phyloP scores from a whole-genome alignment of 2,113 vertebrate genomes.

The Xiphophorus hellerii region DNA sequence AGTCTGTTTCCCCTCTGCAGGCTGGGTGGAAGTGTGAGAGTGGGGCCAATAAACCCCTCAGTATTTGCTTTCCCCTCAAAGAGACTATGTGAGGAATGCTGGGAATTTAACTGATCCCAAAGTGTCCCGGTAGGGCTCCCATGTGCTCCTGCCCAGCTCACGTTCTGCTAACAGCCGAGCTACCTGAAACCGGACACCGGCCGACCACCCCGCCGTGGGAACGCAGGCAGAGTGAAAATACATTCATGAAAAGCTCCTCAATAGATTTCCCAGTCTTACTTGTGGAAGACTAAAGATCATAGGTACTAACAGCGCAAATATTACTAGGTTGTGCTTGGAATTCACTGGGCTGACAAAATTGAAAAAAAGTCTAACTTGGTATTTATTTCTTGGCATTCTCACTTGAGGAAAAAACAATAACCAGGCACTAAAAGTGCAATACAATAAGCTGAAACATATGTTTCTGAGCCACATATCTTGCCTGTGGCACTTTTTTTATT shows the following conservation, averaged over 20 bases:
- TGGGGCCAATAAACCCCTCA: slow-evolving; percentile 56
- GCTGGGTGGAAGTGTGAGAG: slow-evolving; percentile 50
- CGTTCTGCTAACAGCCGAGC: slow-evolving; percentile 63
- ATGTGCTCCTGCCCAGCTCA: slow-evolving; percentile 56
- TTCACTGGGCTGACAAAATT: slow-evolving; percentile 26
- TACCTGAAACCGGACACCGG: slow-evolving; percentile 72
- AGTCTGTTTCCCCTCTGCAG: slow-evolving; percentile 47
- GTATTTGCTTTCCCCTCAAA: slow-evolving; percentile 76
- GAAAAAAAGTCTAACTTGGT: slow-evolving; percentile 37
- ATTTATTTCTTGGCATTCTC: slow-evolving; percentile 47
- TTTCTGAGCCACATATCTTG: slow-evolving; percentile 25
- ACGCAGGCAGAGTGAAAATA: slow-evolving; percentile 52
- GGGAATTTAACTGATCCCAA: slow-evolving; percentile 73
- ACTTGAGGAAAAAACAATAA: slow-evolving; percentile 51
- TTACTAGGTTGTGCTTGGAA: slow-evolving; percentile 41
- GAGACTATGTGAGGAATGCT: slow-evolving; percentile 72
- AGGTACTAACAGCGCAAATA: slow-evolving; percentile 18
- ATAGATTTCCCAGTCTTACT: slow-evolving; percentile 26
- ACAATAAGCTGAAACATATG: slow-evolving; percentile 44
- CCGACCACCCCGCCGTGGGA: slow-evolving; percentile 65
- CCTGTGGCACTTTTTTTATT: slow-evolving; percentile 14
- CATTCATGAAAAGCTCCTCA: slow-evolving; percentile 39
- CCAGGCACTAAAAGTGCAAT: slow-evolving; percentile 26
- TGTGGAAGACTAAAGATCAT: slow-evolving; percentile 25
- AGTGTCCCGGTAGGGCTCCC: slow-evolving; percentile 68